Evolutionary conservation across 92 coral and sea anemone genomes (phyloP), one percentile per base, ranked within the genome.

Genomic region (Phenganax subtilis): DNA sequence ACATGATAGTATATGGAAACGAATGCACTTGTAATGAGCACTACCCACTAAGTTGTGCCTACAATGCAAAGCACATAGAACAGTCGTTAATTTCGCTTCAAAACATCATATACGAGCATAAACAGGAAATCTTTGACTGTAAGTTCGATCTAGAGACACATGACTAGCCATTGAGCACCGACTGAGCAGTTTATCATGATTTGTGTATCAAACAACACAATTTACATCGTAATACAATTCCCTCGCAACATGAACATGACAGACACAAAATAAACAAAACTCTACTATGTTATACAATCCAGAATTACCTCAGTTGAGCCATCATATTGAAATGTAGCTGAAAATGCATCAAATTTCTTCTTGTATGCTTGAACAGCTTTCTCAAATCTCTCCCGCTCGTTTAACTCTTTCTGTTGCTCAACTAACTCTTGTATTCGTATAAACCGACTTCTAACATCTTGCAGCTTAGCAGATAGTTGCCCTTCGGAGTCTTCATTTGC

Each of bases 401-500:
- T 15, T 3, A 75, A 72, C 28, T 87, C 77, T 54, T 86, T 92
- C 71, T 82, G 87, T 82, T 90, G 91, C 16, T 83, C 81, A 27
- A 96, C 94, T 10, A 96, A 77, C 76, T 84, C 72, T 80, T 92
- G 97, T 58, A 96, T 90, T 30, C 96, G 85, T 30, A 87, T 87
- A 0, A 96, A 83, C 27, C 97, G 93, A 62, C 89, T 75, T 6
- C 86, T 85, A 55, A 96, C 85, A 28, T 87, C 91, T 77, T 87
- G 92, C 14, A 76, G 84, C 56, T 80, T 80, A 51, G 89, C 78
- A 51, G 82, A 25, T 66, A 92, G 87, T 66, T 83, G 88, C 29
- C 92, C 99, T 8, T 87, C 63, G 9, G 59, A 44, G 71, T 92
- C 93, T 17, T 51, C 57, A 16, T 14, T 52, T 0, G 83, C 44